Evolutionary conservation across 2,113 vertebrate species (phyloP).

Genomic region (Cynoglossus semilaevis): DNA sequence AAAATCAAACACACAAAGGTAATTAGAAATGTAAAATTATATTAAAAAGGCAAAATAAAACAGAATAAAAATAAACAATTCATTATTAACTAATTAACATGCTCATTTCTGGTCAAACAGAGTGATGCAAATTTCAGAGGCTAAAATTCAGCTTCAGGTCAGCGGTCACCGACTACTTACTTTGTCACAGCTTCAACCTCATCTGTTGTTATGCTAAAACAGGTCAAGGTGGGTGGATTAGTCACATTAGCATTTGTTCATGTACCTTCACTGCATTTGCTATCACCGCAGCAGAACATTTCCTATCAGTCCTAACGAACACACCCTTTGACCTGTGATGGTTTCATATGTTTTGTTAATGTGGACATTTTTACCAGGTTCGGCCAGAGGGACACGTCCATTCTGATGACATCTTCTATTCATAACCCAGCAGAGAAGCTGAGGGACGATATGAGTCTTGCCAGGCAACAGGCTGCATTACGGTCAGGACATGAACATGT

Average conservation of each 20-base stretch:
- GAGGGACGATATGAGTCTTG: slow-evolving; percentile 24
- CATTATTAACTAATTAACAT: too few species aligned
- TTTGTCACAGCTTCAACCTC: slow-evolving; percentile 29
- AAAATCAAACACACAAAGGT: too few species aligned
- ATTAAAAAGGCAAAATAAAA: too few species aligned
- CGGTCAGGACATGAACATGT: slow-evolving; percentile 60
- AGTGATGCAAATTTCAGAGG: too few species aligned
- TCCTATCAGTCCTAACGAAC: neutral
- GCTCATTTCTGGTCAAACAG: too few species aligned
- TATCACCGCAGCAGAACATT: slow-evolving; percentile 2
- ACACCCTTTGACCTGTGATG: neutral
- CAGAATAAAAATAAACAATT: too few species aligned
- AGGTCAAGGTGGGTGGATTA: slow-evolving; percentile 45
- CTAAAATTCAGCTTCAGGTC: neutral
- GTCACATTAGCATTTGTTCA: slow-evolving; percentile 20
- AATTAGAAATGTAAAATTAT: too few species aligned
- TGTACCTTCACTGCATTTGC: slow-evolving; percentile 8
- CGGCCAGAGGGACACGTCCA: slow-evolving; percentile 71
- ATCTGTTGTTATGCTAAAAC: slow-evolving; percentile 56
- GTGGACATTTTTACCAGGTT: slow-evolving; percentile 61
- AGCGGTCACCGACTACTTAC: slow-evolving; percentile 16
- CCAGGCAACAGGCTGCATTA: slow-evolving; percentile 54
- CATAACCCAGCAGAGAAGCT: slow-evolving; percentile 58
- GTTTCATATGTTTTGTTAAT: neutral
- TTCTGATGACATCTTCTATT: slow-evolving; percentile 72